A percentile compares a stretch with the other conserved stretches of the same genome.
phyloP scores from a whole-genome alignment of 2,888 invertebrate species.

The Rhamnusium bicolor region DNA sequence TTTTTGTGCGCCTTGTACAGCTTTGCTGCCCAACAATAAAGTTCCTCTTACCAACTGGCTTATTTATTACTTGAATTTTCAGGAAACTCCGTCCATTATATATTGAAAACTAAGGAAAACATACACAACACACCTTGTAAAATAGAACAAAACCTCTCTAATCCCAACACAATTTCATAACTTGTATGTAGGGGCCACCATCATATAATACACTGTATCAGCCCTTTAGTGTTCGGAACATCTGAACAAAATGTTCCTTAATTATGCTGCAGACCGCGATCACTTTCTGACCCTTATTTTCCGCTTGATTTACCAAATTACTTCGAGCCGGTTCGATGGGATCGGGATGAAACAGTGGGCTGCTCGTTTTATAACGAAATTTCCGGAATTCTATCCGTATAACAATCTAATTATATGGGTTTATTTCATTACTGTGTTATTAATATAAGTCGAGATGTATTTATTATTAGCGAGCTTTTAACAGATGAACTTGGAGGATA shows the following conservation, averaged over 20 bases:
- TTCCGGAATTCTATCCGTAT: constrained; percentile 37
- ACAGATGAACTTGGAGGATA: not conserved
- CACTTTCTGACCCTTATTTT: constrained; percentile 44
- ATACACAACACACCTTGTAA: not conserved
- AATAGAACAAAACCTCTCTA: constrained; percentile 2
- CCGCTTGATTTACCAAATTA: constrained; percentile 42
- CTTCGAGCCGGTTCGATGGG: constrained; percentile 28
- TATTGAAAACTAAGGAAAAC: not conserved
- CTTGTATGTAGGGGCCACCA: not conserved
- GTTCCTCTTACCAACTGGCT: not conserved
- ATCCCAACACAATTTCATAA: constrained; percentile 13
- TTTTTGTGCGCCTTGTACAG: too few relatives aligned
- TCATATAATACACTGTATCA: constrained; percentile 5
- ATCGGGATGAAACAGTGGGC: constrained; percentile 24
- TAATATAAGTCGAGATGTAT: constrained; percentile 41
- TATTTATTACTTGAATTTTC: not conserved
- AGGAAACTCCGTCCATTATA: not conserved
- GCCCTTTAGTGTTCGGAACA: constrained; percentile 12
- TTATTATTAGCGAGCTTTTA: constrained; percentile 35
- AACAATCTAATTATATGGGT: constrained; percentile 46
- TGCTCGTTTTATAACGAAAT: constrained; percentile 45
- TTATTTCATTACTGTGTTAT: constrained; percentile 41
- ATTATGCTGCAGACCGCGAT: constrained; percentile 28
- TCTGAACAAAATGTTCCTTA: constrained; percentile 32
- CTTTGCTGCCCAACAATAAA: not conserved